Evolutionary conservation across 2,797 vertebrate species (phyloP).

Genomic region (Pantherophis vulpinus): DNA sequence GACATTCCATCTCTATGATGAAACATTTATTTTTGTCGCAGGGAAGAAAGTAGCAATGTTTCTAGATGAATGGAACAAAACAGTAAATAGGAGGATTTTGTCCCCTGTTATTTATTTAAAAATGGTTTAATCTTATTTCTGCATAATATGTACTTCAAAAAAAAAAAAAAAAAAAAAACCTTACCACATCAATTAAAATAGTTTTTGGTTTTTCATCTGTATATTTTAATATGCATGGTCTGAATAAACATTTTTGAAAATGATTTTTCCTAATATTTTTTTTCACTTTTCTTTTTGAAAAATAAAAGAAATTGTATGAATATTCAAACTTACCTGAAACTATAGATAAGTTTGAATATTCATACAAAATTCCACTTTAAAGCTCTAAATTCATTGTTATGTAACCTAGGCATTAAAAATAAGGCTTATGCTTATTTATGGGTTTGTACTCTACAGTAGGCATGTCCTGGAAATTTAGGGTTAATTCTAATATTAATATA

Average conservation of each 20-base stretch:
- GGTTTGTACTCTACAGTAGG: not conserved
- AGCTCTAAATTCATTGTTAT: not conserved
- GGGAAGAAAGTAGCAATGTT: not conserved
- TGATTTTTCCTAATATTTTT: not conserved
- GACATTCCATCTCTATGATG: not conserved
- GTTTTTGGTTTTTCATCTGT: not conserved
- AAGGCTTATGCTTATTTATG: constrained; percentile 4
- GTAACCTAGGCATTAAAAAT: constrained; percentile 7
- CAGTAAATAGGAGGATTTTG: not conserved
- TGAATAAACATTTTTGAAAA: not conserved
- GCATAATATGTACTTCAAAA: not conserved
- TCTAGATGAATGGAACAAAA: not conserved
- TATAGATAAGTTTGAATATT: constrained; percentile 1
- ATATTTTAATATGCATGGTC: not conserved
- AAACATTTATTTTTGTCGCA: not conserved
- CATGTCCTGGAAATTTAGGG: constrained; percentile 15
- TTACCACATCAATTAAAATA: not conserved
- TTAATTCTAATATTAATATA: constrained; percentile 11
- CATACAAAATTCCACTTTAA: constrained; percentile 11
- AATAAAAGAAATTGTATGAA: constrained; percentile 3
- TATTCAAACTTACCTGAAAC: not conserved
- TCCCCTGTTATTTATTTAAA: not conserved
- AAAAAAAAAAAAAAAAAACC: not conserved
- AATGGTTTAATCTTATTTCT: not conserved
- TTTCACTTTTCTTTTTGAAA: not conserved